Base-by-base conservation (phyloP, 2,113 vertebrate genomes). In the Ageneiosus marmoratus region DNA sequence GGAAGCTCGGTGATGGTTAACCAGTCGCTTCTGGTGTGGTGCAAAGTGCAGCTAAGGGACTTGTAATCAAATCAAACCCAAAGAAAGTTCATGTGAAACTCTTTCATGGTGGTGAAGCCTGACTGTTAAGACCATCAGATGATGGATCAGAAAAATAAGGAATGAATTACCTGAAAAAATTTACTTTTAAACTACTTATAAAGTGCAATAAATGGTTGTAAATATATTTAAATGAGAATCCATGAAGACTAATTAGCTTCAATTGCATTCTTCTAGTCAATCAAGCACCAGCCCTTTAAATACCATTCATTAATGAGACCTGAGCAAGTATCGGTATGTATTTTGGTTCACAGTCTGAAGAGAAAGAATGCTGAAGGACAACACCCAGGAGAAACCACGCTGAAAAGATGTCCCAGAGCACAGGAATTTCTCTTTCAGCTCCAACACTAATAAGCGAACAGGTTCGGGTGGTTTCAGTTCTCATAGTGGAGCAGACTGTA, bases 381-480 rank as follows among this genome's bases (percentile, higher is more conserved):
- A 50, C 24, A 29, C 15, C 15, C 22, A 50, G 2, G 5, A 75
- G 72, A 75, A 53, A 27, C 27, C 41, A 11, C n/a, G 69, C 44
- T 79, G 51, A 86, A 80, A 77, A 76, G 41, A 46, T 60, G 37
- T n/a, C 75, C 72, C 82, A 84, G 63, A 69, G 80, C 65, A 32
- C 32, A 72, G 53, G 7, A 62, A 55, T 73, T 56, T 67, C 18
- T 46, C 72, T 74, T 63, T 41, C 44, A 63, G 34, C 48, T 46
- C 48, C 58, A 48, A 27, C 56, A 34, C 34, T 24, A n/a, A 70
- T 44, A 15, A n/a, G 81, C 20, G 44, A 78, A 53, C 34, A 55
- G 16, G 70, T 55, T 70, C 81, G 67, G 58, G 53, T 50, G 50
- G 69, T 83, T 83, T 60, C 55, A 5, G 24, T 79, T 75, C 48